Evolutionary conservation across 2,113 vertebrate species (phyloP).

Genomic region (Dissostichus mawsoni): DNA sequence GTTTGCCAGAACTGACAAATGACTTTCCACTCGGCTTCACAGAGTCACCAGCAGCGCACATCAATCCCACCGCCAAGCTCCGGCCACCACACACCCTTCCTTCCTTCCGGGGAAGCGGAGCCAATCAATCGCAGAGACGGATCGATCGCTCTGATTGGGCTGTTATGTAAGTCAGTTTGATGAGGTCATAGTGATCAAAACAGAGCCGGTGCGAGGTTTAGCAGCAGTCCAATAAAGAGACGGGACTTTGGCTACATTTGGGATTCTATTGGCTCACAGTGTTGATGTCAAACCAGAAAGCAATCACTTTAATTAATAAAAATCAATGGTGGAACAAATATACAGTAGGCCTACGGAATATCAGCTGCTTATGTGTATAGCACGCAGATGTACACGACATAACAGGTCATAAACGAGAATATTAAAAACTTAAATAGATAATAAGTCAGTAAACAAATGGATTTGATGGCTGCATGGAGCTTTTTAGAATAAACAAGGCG

Average conservation of each 20-base stretch:
- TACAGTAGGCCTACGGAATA: neutral
- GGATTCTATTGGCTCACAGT: neutral
- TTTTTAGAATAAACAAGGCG: neutral
- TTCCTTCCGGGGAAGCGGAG: constrained; percentile 52
- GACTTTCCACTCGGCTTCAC: constrained; percentile 63
- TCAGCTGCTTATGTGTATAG: neutral
- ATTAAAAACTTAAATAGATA: neutral
- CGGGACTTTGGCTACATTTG: neutral
- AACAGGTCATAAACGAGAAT: neutral
- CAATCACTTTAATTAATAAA: constrained; percentile 5
- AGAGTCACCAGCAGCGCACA: constrained; percentile 43
- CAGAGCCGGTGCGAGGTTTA: neutral
- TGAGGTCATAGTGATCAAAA: constrained; percentile 66
- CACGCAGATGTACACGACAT: neutral
- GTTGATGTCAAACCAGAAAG: constrained; percentile 16
- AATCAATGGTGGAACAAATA: constrained; percentile 5
- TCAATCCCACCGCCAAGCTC: constrained; percentile 9
- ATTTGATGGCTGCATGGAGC: neutral
- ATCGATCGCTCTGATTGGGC: constrained; percentile 76
- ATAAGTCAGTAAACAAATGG: neutral
- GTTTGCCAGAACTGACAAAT: constrained; percentile 60
- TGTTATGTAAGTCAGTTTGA: constrained; percentile 72
- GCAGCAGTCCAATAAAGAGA: constrained; percentile 13
- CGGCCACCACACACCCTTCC: neutral
- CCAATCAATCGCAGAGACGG: constrained; percentile 63